Conservation (phyloP, 1,140 invertebrate genomes). For the Scaptomyza montana region DNA sequence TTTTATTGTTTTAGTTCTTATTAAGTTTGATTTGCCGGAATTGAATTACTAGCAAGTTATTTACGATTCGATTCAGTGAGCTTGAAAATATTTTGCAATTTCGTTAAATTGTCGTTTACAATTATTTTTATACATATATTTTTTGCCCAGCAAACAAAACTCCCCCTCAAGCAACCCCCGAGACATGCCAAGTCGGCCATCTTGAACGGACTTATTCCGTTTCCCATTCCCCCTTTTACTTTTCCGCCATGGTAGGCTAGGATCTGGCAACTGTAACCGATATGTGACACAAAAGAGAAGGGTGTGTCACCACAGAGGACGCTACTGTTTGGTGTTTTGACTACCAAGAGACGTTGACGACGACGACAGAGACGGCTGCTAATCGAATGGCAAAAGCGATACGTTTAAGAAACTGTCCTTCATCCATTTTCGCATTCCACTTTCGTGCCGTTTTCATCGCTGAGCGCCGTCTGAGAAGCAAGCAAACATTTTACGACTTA, state of each 20-base stretch:
- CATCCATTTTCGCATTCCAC: constrained; percentile 65
- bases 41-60: constrained; percentile 58
- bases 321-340: constrained; percentile 53
- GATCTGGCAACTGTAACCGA: neutral
- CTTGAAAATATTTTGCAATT: constrained; percentile 77
- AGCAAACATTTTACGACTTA: constrained; percentile 74
- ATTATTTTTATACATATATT: constrained; percentile 64
- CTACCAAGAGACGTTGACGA: constrained; percentile 6
- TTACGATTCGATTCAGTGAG: constrained; percentile 67
- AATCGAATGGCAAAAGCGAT: constrained; percentile 69
- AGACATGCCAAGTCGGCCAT: constrained; percentile 50
- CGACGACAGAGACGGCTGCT: constrained; percentile 45
- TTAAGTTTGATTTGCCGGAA: constrained; percentile 36
- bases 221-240: no score
- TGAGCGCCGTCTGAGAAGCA: constrained; percentile 40
- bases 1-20: neutral
- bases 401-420: constrained; percentile 76
- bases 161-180: constrained; percentile 21
- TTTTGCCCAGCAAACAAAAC: constrained; percentile 46
- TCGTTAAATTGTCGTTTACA: constrained; percentile 59
- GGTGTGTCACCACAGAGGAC: neutral
- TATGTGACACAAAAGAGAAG: neutral
- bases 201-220: constrained; percentile 28
- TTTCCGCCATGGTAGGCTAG: constrained; percentile 13
- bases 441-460: constrained; percentile 61